A percentile compares a stretch with the other conserved stretches of the same genome.
These are phyloP conservation scores for Smithornis capensis DNA, from an alignment of 2,113 vertebrate species.

Conservation along the genomic window DNA sequence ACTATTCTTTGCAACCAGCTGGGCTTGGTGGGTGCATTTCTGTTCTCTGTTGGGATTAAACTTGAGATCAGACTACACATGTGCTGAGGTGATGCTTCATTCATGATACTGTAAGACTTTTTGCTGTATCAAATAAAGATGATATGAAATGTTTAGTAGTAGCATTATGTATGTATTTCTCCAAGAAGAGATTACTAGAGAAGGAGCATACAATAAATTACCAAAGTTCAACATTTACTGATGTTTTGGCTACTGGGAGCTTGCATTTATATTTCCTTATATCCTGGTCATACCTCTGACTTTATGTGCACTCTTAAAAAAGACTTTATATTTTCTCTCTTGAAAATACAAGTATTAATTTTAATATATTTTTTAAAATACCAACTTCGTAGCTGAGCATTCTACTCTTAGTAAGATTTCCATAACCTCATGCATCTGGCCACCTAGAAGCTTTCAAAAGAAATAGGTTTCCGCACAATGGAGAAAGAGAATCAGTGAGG, in stretches of 20 bases:
- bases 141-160: background rate
- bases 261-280: background rate
- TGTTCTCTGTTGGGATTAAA: background rate
- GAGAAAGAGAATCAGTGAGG: rapidly evolving
- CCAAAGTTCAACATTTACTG: background rate
- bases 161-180: background rate
- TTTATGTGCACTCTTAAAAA: background rate
- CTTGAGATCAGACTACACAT: background rate
- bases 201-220: background rate
- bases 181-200: background rate
- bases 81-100: background rate
- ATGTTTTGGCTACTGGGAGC: background rate
- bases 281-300: background rate
- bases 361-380: background rate
- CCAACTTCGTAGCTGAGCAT: background rate
- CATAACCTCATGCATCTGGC: background rate
- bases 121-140: background rate
- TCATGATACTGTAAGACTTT: background rate
- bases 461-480: background rate
- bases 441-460: background rate
- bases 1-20: background rate
- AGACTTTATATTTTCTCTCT: background rate
- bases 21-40: background rate
- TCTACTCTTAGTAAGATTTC: background rate
- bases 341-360: background rate